Evolutionary conservation across 2,888 invertebrate species (phyloP).

Genomic region (Cerastis rubricosa): DNA sequence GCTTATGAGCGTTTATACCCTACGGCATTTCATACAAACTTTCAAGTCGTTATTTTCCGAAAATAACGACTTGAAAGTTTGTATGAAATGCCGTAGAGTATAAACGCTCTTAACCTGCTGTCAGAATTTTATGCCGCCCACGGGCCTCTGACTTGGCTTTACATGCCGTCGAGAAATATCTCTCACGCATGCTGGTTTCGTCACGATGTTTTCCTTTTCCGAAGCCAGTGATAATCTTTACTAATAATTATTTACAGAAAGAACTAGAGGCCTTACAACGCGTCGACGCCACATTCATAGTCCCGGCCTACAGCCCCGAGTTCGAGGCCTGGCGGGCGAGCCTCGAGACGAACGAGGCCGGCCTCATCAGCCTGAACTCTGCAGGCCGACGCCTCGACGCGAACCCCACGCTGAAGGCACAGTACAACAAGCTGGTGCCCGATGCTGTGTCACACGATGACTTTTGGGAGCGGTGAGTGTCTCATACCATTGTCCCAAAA

Average conservation of each 20-base stretch:
- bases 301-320: conserved; percentile 91
- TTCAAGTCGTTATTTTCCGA: too few relatives aligned
- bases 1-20: too few relatives aligned
- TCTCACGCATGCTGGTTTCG: too few relatives aligned
- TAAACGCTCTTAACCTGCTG: too few relatives aligned
- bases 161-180: too few relatives aligned
- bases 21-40: too few relatives aligned
- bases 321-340: conserved; percentile 86
- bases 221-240: background rate
- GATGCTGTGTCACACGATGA: conserved; percentile 93
- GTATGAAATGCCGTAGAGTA: too few relatives aligned
- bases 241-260: conserved; percentile 84
- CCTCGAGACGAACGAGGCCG: conserved; percentile 74
- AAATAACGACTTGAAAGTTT: too few relatives aligned
- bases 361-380: conserved; percentile 71
- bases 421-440: conserved; percentile 93
- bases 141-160: too few relatives aligned
- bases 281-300: conserved; percentile 93
- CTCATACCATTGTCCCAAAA: background rate
- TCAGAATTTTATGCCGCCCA: too few relatives aligned
- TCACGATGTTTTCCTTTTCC: too few relatives aligned
- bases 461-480: conserved; percentile 94
- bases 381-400: conserved; percentile 76
- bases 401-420: conserved; percentile 89
- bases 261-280: conserved; percentile 93